These are phyloP conservation scores for Drosophila pruinosa DNA, from an alignment of 1,140 invertebrate genomes.

Conservation along the genomic window DNA sequence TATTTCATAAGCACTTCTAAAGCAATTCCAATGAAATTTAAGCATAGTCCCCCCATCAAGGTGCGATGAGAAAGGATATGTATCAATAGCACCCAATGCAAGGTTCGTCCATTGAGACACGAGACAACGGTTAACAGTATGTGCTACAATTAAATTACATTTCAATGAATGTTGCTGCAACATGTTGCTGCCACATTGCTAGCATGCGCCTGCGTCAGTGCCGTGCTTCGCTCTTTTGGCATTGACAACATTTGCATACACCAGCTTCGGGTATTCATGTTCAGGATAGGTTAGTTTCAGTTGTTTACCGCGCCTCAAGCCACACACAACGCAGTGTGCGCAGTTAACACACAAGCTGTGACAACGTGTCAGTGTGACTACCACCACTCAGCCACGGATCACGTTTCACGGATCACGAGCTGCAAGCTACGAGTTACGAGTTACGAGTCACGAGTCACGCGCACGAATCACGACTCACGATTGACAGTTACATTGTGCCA, in stretches of 20 bases:
- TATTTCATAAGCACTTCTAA: conserved; percentile 65
- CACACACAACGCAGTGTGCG: conserved; percentile 59
- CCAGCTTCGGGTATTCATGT: conserved; percentile 9
- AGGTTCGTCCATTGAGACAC: background rate
- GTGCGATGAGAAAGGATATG: background rate
- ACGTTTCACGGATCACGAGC: background rate
- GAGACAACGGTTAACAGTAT: background rate
- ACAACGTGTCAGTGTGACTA: conserved; percentile 21
- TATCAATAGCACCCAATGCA: background rate
- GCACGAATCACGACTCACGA: background rate
- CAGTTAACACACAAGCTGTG: conserved; percentile 19
- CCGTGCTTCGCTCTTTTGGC: background rate
- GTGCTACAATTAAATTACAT: conserved; percentile 63
- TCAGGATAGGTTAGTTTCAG: conserved; percentile 49
- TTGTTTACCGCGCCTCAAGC: conserved; percentile 71
- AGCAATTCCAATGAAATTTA: conserved; percentile 56
- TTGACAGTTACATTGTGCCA: conserved; percentile 13
- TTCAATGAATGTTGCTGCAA: conserved; percentile 76
- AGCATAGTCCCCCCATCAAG: conserved; percentile 6
- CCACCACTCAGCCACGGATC: background rate
- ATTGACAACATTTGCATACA: conserved; percentile 59
- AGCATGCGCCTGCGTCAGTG: conserved; percentile 46
- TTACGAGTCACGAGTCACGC: background rate
- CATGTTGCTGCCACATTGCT: conserved; percentile 51
- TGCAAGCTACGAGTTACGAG: background rate